phyloP scores from a whole-genome alignment of 2,113 vertebrate genomes.

The Lynx canadensis region DNA sequence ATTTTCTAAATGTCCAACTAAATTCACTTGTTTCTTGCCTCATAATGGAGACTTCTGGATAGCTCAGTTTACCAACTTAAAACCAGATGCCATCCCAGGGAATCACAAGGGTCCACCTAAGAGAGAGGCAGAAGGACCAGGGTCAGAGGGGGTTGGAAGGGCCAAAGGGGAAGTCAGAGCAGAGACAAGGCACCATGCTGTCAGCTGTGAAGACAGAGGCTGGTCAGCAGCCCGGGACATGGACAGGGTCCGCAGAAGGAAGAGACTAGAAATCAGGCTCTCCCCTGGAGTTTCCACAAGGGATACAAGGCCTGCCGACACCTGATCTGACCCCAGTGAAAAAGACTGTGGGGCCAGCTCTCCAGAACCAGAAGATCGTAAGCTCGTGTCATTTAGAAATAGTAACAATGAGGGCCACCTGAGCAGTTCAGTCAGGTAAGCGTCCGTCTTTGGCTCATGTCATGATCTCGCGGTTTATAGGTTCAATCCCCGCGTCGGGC shows the following conservation, averaged over 20 bases:
- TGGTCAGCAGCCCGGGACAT: fast-evolving
- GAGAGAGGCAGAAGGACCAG: not conserved
- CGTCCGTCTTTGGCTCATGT: too few species aligned
- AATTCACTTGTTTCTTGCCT: not conserved
- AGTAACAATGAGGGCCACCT: not conserved
- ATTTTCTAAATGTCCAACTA: not conserved
- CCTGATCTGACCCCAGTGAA: not conserved
- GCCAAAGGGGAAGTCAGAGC: not conserved
- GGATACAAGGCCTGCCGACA: fast-evolving
- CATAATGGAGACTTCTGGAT: not conserved
- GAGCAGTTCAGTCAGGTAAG: too few species aligned
- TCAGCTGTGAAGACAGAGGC: not conserved
- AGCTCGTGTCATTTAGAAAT: not conserved
- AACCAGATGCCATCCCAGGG: not conserved
- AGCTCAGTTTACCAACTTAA: fast-evolving
- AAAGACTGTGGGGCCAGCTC: not conserved
- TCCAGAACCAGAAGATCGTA: too few species aligned
- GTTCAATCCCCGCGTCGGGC: too few species aligned
- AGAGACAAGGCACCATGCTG: fast-evolving
- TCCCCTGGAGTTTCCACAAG: not conserved
- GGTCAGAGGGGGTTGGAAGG: not conserved
- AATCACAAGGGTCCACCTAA: not conserved
- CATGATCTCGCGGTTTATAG: too few species aligned
- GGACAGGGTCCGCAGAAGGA: too few species aligned
- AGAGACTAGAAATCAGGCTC: not conserved